These are phyloP conservation scores for Burhinus bistriatus DNA, from an alignment of 2,113 vertebrate genomes.

Conservation along the genomic window DNA sequence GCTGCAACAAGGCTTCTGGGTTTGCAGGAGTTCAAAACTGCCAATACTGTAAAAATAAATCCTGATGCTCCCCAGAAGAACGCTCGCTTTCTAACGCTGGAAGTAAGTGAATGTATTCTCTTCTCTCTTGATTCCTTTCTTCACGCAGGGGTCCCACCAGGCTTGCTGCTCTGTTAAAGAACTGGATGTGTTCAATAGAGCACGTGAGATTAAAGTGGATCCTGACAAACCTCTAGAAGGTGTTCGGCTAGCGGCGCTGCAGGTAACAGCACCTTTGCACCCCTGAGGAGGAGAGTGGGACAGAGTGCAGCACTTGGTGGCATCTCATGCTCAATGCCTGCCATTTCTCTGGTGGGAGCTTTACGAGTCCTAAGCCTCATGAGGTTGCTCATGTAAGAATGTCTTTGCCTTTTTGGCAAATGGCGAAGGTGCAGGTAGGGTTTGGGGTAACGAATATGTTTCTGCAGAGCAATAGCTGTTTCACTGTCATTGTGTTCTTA, in stretches of 20 bases:
- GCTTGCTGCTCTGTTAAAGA: conserved; percentile 76
- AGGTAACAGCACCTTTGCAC: conserved; percentile 76
- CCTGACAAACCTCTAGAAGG: conserved; percentile 95
- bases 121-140: neutral
- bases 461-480: neutral
- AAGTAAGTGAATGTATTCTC: conserved; percentile 75
- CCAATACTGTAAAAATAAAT: conserved; percentile 86
- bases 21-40: conserved; percentile 79
- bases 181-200: conserved; percentile 77
- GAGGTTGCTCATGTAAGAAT: neutral
- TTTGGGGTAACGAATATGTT: neutral
- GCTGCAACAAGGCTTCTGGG: conserved; percentile 74
- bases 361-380: neutral
- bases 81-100: conserved; percentile 79
- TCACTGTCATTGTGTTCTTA: neutral
- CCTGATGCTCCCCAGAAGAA: conserved; percentile 88
- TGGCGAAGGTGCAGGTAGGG: neutral
- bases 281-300: neutral
- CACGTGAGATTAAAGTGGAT: conserved; percentile 89
- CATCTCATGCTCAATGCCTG: accelerated
- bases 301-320: neutral
- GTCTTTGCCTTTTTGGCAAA: neutral
- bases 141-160: conserved; percentile 78
- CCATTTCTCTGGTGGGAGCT: neutral
- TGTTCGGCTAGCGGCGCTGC: conserved; percentile 81